Percentiles rank a stretch among this genome's conserved stretches.
These are phyloP conservation scores for Cactoblastis cactorum DNA, from an alignment of 2,888 invertebrate genomes.

Conservation along the genomic window DNA sequence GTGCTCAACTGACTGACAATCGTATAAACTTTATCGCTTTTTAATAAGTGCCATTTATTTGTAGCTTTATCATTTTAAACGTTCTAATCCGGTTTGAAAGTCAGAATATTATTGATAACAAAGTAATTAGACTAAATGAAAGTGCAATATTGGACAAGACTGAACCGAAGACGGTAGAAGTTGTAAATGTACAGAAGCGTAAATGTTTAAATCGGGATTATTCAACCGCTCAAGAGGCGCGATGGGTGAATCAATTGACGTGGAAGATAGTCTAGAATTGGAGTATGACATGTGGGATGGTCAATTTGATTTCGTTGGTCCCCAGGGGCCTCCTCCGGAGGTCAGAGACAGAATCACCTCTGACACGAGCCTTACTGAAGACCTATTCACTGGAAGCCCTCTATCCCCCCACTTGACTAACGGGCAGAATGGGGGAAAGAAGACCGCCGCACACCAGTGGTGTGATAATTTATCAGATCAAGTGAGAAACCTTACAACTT, in stretches of 20 bases:
- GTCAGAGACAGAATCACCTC: slow-evolving; percentile 58
- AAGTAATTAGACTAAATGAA: slow-evolving; percentile 35
- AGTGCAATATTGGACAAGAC: slow-evolving; percentile 66
- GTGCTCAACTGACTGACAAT: slow-evolving; percentile 27
- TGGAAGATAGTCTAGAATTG: slow-evolving; percentile 83
- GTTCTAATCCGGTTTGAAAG: slow-evolving; percentile 60
- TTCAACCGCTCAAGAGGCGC: slow-evolving; percentile 64
- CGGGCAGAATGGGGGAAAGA: slow-evolving; percentile 77
- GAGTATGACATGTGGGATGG: slow-evolving; percentile 95
- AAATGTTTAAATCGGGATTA: slow-evolving; percentile 71
- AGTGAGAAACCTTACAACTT: slow-evolving; percentile 57
- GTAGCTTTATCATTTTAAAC: slow-evolving; percentile 52
- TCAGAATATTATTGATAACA: slow-evolving; percentile 42
- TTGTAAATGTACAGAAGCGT: slow-evolving; percentile 40
- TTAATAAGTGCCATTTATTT: slow-evolving; percentile 58
- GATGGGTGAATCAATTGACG: slow-evolving; percentile 69
- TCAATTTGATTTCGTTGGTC: slow-evolving; percentile 90
- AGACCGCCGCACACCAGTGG: slow-evolving; percentile 78
- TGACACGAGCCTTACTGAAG: slow-evolving; percentile 64
- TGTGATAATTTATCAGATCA: slow-evolving; percentile 81
- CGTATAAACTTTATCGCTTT: slow-evolving; percentile 21
- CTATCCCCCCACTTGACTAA: slow-evolving; percentile 67
- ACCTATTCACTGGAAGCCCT: slow-evolving; percentile 69
- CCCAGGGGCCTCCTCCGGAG: slow-evolving; percentile 63
- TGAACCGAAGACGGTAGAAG: slow-evolving; percentile 58